A percentile compares a stretch with the other conserved stretches of the same genome.
These are phyloP conservation scores for Cistogaster globosa DNA, from an alignment of 2,888 invertebrate genomes.

Conservation along the genomic window DNA sequence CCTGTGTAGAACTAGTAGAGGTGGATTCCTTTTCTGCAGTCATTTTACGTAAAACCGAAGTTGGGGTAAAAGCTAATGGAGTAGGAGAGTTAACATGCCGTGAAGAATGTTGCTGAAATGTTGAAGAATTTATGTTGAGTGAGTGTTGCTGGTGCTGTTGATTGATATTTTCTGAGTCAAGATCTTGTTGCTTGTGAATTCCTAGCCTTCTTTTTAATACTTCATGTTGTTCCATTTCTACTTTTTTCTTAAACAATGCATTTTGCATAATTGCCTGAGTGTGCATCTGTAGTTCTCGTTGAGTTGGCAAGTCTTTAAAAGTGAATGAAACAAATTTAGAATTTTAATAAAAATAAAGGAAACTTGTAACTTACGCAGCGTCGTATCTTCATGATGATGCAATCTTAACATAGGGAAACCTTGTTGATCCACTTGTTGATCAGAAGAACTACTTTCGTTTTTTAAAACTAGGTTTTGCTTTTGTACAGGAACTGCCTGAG, in stretches of 20 bases:
- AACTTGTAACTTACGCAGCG: conserved; percentile 21
- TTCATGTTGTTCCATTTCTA: conserved; percentile 88
- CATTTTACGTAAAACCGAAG: conserved; percentile 96
- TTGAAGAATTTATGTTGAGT: conserved; percentile 16
- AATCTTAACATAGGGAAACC: conserved; percentile 21
- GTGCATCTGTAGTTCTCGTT: conserved; percentile 92
- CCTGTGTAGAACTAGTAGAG: conserved; percentile 48
- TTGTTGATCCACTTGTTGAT: conserved; percentile 37
- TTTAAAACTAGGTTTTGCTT: conserved; percentile 50
- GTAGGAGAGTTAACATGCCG: conserved; percentile 84
- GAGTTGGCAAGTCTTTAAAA: conserved; percentile 83
- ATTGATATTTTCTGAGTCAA: conserved; percentile 23
- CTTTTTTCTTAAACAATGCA: conserved; percentile 93
- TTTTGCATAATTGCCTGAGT: conserved; percentile 94
- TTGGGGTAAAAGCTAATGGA: conserved; percentile 95
- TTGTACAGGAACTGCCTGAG: conserved; percentile 54
- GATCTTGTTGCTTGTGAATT: conserved; percentile 77
- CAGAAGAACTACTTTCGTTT: conserved; percentile 19
- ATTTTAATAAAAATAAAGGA: background rate
- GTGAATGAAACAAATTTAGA: background rate
- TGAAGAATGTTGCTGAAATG: conserved; percentile 71
- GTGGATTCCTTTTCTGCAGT: conserved; percentile 92
- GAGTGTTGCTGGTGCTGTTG: conserved; percentile 40
- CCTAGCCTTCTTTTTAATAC: conserved; percentile 88
- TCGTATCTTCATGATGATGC: conserved; percentile 32